Percentiles rank a stretch among this genome's conserved stretches.
These are phyloP conservation scores for Amiota mariae DNA, from an alignment of 2,888 invertebrate species.

Conservation along the genomic window DNA sequence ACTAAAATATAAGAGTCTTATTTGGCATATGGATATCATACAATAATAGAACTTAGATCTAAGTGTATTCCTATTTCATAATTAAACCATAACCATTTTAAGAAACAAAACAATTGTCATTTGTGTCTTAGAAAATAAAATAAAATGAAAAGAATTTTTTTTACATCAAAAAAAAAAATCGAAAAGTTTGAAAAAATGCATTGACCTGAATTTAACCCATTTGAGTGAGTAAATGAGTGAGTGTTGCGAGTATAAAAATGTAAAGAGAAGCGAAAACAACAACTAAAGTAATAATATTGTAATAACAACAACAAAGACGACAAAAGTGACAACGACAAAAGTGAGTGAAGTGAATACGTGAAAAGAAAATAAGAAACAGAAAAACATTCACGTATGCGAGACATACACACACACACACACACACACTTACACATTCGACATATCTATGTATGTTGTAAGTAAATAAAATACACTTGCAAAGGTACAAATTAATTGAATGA, in stretches of 20 bases:
- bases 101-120: too few species aligned
- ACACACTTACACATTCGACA: constrained; percentile 7
- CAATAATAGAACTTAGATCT: too few species aligned
- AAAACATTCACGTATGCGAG: constrained; percentile 13
- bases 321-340: too few species aligned
- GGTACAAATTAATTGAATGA: constrained; percentile 25
- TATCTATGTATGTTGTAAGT: too few species aligned
- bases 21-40: too few species aligned
- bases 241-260: constrained; percentile 39
- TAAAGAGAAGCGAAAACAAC: constrained; percentile 37
- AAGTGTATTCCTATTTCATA: too few species aligned
- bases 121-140: constrained; percentile 1
- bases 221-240: constrained; percentile 29
- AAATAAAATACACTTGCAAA: constrained; percentile 8
- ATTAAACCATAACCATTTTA: too few species aligned
- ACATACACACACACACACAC: constrained; percentile 10
- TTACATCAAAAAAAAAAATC: constrained; percentile 20
- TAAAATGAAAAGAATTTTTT: constrained; percentile 50
- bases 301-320: constrained; percentile 30
- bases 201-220: constrained; percentile 63
- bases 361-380: too few species aligned
- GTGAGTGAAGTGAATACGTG: too few species aligned
- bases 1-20: too few species aligned
- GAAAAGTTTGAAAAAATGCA: constrained; percentile 52
- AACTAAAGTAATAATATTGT: constrained; percentile 28